Percentiles rank a stretch among this genome's conserved stretches.
These are phyloP conservation scores for Typhlichthys eigenmanni DNA, from an alignment of 2,797 vertebrate genomes.

Conservation along the genomic window DNA sequence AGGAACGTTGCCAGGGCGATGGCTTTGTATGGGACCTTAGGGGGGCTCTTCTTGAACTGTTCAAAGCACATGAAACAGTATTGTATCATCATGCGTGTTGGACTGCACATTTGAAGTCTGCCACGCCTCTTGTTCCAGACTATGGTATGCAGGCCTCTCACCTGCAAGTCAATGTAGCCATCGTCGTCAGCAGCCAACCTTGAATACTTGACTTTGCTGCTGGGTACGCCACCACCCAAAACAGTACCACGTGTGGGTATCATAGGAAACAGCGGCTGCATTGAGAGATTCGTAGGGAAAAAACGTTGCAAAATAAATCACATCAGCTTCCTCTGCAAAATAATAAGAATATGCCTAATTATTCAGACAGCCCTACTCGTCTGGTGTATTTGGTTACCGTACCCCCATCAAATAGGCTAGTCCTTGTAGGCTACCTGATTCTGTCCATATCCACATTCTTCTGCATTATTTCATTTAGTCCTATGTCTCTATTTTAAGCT, in stretches of 20 bases:
- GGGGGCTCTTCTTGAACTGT: slow-evolving; percentile 94
- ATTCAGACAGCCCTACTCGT: no score
- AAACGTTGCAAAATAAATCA: no score
- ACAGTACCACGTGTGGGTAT: slow-evolving; percentile 83
- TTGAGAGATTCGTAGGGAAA: background rate
- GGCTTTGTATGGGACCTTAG: slow-evolving; percentile 93
- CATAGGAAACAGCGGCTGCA: slow-evolving; percentile 61
- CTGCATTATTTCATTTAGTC: no score
- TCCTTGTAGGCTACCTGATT: no score
- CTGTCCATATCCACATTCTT: no score
- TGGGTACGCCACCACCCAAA: slow-evolving; percentile 76
- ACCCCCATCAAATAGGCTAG: no score
- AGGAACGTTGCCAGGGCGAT: slow-evolving; percentile 89
- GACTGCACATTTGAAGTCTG: no score
- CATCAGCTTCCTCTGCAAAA: no score
- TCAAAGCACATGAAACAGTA: slow-evolving; percentile 15
- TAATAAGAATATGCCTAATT: no score
- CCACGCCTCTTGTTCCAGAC: no score
- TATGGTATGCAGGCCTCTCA: slow-evolving; percentile 33
- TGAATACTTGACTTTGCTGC: slow-evolving; percentile 93
- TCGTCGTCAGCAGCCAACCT: slow-evolving; percentile 89
- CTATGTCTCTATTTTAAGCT: no score
- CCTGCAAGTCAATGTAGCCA: slow-evolving; percentile 95
- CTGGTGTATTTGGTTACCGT: no score
- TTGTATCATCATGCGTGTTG: background rate